Conservation (phyloP, 2,113 vertebrate genomes). For the Campylomormyrus tamandua region DNA sequence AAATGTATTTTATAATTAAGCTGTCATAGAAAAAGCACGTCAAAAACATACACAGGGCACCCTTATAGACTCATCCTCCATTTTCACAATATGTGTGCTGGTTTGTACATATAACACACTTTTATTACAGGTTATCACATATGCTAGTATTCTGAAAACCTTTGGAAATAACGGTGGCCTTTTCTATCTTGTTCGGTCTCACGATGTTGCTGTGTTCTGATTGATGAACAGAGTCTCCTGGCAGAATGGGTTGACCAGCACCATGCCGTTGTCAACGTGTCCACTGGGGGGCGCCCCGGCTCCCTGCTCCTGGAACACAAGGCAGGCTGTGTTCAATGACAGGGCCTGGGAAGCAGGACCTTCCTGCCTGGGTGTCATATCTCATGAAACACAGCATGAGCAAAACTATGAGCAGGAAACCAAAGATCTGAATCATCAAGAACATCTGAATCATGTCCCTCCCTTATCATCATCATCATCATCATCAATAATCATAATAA, state of each 20-base stretch:
- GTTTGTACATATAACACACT: conserved; percentile 29
- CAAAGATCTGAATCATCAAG: conserved; percentile 45
- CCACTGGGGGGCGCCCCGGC: conserved; percentile 86
- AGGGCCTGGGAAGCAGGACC: background rate
- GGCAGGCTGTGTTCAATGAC: background rate
- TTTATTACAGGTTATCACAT: conserved; percentile 82
- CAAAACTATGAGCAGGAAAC: conserved; percentile 17
- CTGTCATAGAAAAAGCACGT: conserved; percentile 71
- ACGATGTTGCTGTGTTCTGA: conserved; percentile 63
- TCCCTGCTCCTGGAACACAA: conserved; percentile 77
- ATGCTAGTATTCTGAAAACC: conserved; percentile 68
- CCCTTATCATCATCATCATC: conserved; percentile 36
- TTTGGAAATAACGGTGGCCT: conserved; percentile 43
- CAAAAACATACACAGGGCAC: conserved; percentile 67
- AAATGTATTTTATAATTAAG: conserved; percentile 69
- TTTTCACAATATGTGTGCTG: background rate
- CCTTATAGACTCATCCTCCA: conserved; percentile 53
- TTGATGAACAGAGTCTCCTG: conserved; percentile 92
- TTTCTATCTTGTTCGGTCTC: conserved; percentile 23
- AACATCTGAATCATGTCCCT: conserved; percentile 54
- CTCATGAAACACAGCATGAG: background rate
- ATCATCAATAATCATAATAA: too few species aligned
- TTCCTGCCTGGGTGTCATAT: background rate
- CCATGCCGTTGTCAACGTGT: conserved; percentile 87
- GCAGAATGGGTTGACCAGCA: conserved; percentile 97